Percentiles rank a stretch among this genome's conserved stretches.
Conservation (phyloP, 1,140 invertebrate genomes). For the Zelostemma sp. region DNA sequence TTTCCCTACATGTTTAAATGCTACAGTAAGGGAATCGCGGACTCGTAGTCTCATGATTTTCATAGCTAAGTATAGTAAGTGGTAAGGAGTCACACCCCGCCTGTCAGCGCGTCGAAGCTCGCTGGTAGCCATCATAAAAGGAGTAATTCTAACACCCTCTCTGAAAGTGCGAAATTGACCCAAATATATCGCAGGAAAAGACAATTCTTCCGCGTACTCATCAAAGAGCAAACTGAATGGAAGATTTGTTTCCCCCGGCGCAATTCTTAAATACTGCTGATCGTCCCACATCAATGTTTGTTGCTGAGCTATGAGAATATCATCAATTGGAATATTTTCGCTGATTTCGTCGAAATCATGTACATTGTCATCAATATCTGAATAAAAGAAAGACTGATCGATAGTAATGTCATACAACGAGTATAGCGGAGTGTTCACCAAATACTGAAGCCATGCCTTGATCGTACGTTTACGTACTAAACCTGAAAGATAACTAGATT, state of each 20-base stretch:
- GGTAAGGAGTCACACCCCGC: slow-evolving; percentile 32
- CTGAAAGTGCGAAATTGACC: slow-evolving; percentile 52
- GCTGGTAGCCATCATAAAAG: slow-evolving; percentile 42
- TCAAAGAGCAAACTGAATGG: slow-evolving; percentile 47
- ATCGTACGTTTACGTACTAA: slow-evolving; percentile 27
- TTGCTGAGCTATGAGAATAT: slow-evolving; percentile 50
- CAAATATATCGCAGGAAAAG: slow-evolving; percentile 58
- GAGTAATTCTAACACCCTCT: slow-evolving; percentile 38
- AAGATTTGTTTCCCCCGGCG: slow-evolving; percentile 51
- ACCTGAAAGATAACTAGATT: slow-evolving; percentile 31
- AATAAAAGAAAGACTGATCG: too few species aligned
- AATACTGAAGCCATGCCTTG: slow-evolving; percentile 30
- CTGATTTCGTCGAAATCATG: slow-evolving; percentile 3
- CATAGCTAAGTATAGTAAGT: slow-evolving; percentile 47
- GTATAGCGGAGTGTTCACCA: neutral
- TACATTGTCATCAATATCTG: slow-evolving; percentile 10
- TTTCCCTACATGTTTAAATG: slow-evolving; percentile 44
- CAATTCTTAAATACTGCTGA: slow-evolving; percentile 48
- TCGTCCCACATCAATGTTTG: slow-evolving; percentile 57
- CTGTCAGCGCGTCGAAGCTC: slow-evolving; percentile 40
- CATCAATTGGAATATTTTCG: slow-evolving; percentile 45
- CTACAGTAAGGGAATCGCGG: slow-evolving; percentile 21
- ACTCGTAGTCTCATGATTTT: slow-evolving; percentile 35
- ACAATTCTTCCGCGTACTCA: slow-evolving; percentile 56
- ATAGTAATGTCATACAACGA: slow-evolving; percentile 9